Base-by-base conservation (phyloP, 1,140 invertebrate genomes). In the Bombus waltoni region DNA sequence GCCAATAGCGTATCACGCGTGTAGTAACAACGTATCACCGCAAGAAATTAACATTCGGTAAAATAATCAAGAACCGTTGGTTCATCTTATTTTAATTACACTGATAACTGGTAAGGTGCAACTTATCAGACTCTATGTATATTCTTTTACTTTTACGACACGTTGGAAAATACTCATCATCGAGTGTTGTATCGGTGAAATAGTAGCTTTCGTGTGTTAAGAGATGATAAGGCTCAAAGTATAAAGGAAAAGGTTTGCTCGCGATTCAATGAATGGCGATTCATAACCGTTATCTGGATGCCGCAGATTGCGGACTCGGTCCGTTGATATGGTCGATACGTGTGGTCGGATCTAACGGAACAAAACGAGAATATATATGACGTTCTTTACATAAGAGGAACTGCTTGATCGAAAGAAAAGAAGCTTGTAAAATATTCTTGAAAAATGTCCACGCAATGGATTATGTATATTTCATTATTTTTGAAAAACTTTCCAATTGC, bases 191-290 rank as follows among this genome's bases (percentile, higher is more conserved):
- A n/a, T n/a, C n/a, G 62, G n/a, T 8, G 32, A 66, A 66, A 66
- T 15, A 5, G 62, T 32, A 15, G 62, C 11, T 6, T 66, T n/a
- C 62, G 62, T 8, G 62, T 66, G 62, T 32, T 15, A n/a, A n/a
- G 15, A n/a, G n/a, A 18, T 32, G 62, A 32, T 35, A 68, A 68
- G 22, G 3, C 35, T 68, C 8, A 22, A 4, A 22, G 66, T 32
- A 25, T 22, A 68, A 22, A 38, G 66, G 18, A 70, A 70, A 6
- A 13, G 40, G 40, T 25, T 28, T 28, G 66, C 28, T 68, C 71
- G 85, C 74, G 87, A 92, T 92, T 92, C 89, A 90, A 92, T 92
- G 92, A 92, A 92, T 89, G 90, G 90, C 87, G 91, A 92, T 91
- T 88, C 83, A 90, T 89, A 85, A 68, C 83, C 71, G 88, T 92